Base-by-base conservation (phyloP, 2,113 vertebrate species). In the Microtus oregoni region DNA sequence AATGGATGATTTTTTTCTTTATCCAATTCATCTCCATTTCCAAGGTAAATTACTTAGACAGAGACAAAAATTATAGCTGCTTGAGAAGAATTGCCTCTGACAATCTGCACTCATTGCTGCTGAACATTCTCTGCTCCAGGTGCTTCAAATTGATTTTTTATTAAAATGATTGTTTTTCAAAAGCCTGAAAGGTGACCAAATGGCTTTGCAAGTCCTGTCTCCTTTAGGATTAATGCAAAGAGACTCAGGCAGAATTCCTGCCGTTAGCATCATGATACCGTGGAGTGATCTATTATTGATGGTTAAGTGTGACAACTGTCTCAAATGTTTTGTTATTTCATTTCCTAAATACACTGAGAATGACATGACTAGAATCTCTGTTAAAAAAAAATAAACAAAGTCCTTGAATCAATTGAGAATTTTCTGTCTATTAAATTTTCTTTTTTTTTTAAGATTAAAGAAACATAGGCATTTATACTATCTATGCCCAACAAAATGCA, bases 21-120 rank as follows among this genome's bases (percentile, higher is more conserved):
- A 93, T n/a, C 24, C 38, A 91, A 19, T 12, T 89, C 9, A 1
- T 90, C 12, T 19, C 17, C 22, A n/a, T 89, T 94, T 85, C 52
- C 28, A 86, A 90, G 47, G 26, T 91, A 87, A 96, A 96, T 86
- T 90, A 90, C 73, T 89, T 55, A 95, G 61, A 95, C 32, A 76
- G 89, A 81, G 38, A 91, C 17, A 89, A 87, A 90, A 93, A 73
- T 81, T 52, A 77, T 7, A 55, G 15, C 65, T 85, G 24, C 41
- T 75, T 44, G 70, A 89, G 22, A 91, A 19, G 44, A 91, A 96
- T 97, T 89, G 10, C 65, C 86, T 89, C 75, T 95, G 63, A 61
- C 41, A 94, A 55, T 91, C 58, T 38, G 0, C 72, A 14, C 68
- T 86, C n/a, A 68, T 28, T 76, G 19, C 5, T 77, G 17, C 55